Evolutionary conservation across 2,888 invertebrate genomes (phyloP).

Genomic region (Xylota sylvarum): DNA sequence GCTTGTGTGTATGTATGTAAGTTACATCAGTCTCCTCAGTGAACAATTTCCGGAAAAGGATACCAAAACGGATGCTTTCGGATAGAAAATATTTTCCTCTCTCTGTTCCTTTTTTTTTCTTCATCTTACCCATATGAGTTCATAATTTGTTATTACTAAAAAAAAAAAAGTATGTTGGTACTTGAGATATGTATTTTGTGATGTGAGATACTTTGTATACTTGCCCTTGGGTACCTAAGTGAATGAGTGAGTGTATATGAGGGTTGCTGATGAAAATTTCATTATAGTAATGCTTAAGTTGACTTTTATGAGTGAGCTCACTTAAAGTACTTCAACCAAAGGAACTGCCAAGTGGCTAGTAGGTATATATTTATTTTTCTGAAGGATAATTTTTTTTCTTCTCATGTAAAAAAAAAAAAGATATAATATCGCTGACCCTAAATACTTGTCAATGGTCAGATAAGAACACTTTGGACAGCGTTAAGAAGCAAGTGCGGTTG

Average conservation of each 20-base stretch:
- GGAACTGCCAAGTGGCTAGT: conserved; percentile 10
- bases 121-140: conserved; percentile 37
- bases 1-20: neutral
- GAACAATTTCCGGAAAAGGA: conserved; percentile 49
- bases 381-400: neutral
- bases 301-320: conserved; percentile 31
- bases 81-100: conserved; percentile 21
- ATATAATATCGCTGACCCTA: too few relatives aligned
- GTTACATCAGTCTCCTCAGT: conserved; percentile 32
- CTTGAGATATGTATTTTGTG: conserved; percentile 24
- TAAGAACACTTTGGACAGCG: neutral
- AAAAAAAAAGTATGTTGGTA: neutral
- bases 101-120: conserved; percentile 1
- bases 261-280: conserved; percentile 26
- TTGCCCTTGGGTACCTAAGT: conserved; percentile 18
- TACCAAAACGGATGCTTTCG: conserved; percentile 46
- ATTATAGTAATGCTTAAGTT: conserved; percentile 41
- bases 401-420: neutral
- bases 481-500: neutral
- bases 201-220: conserved; percentile 18
- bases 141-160: conserved; percentile 52
- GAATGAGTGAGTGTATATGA: conserved; percentile 32
- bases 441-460: neutral
- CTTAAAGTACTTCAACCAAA: conserved; percentile 10
- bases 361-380: neutral